Base-by-base conservation (phyloP, 2,113 vertebrate genomes). In the Thunnus thynnus region DNA sequence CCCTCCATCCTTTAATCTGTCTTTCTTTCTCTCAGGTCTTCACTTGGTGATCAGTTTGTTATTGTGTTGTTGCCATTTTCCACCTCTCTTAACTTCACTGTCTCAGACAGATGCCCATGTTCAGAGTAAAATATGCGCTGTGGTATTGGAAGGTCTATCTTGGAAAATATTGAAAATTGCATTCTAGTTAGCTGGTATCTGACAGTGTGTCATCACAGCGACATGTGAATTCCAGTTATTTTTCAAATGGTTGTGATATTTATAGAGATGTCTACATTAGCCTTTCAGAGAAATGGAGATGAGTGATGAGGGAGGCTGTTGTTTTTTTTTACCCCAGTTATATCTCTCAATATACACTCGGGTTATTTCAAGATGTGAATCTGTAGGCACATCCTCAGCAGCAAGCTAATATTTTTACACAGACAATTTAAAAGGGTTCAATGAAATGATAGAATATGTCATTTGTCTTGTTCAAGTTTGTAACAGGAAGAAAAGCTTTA, bases 1-100 rank as follows among this genome's bases (percentile, higher is more conserved):
- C 48, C 27, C 64, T 63, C 60, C 68, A 47, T 64, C 69, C 64
- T 62, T 76, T 89, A 85, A 83, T 88, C 81, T 68, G 48, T 30
- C 30, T 32, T 51, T 55, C 57, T 61, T 52, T 27, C 70, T 52
- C 27, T 22, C 55, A 72, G 60, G 64, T 55, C 54, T 74, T 58
- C 25, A 25, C 13, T 30, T 17, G 4, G 16, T 71, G 32, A 80
- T 72, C n/a, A 73, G 55, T 64, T 72, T 5, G 16, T 68, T 50
- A 46, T 56, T 48, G 68, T 50, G 55, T 60, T 67, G 41, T 13
- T 22, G 11, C 41, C 57, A 16, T 55, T 67, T 13, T 10, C 18
- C 44, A 25, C 36, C 36, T 41, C 22, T 0, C 55, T 74, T 56
- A 52, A 41, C 65, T 41, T 51, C 56, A 41, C 20, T 50, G n/a